phyloP scores from a whole-genome alignment of 2,113 vertebrate genomes.

The Hippocampus zosterae region DNA sequence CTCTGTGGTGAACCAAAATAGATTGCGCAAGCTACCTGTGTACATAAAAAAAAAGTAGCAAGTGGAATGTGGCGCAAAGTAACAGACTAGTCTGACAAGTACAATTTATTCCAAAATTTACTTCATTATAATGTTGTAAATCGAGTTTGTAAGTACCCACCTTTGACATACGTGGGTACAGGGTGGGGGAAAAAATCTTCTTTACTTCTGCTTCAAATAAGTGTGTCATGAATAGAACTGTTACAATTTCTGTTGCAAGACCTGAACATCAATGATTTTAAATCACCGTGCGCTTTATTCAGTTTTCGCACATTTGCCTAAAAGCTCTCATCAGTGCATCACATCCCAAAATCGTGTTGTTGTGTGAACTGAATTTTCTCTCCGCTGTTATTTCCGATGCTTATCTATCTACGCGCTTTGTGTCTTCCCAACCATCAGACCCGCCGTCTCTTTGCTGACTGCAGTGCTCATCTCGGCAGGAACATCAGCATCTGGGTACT shows the following conservation, averaged over 20 bases:
- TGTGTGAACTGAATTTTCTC: conserved; percentile 6
- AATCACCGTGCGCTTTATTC: background rate
- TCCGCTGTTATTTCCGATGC: conserved; percentile 8
- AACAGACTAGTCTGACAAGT: too few relatives aligned
- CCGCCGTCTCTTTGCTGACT: conserved; percentile 33
- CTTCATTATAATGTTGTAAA: too few relatives aligned
- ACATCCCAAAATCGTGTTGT: conserved; percentile 11
- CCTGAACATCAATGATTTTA: background rate
- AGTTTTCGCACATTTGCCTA: conserved; percentile 16
- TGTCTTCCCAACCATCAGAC: conserved; percentile 27
- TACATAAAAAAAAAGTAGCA: background rate
- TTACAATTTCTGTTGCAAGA: conserved; percentile 1
- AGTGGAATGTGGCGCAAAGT: background rate
- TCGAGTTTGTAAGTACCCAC: too few relatives aligned
- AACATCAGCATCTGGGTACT: conserved; percentile 47
- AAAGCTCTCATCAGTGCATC: conserved; percentile 12
- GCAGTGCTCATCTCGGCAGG: conserved; percentile 29
- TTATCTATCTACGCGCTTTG: conserved; percentile 17
- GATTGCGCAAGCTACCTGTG: background rate
- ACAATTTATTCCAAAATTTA: too few relatives aligned
- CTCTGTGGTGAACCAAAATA: background rate
- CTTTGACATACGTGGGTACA: too few relatives aligned
- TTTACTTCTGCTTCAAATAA: conserved; percentile 10
- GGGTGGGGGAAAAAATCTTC: too few relatives aligned
- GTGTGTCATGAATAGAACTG: background rate